These are phyloP conservation scores for Formica selysi DNA, from an alignment of 1,140 invertebrate genomes.

Conservation along the genomic window DNA sequence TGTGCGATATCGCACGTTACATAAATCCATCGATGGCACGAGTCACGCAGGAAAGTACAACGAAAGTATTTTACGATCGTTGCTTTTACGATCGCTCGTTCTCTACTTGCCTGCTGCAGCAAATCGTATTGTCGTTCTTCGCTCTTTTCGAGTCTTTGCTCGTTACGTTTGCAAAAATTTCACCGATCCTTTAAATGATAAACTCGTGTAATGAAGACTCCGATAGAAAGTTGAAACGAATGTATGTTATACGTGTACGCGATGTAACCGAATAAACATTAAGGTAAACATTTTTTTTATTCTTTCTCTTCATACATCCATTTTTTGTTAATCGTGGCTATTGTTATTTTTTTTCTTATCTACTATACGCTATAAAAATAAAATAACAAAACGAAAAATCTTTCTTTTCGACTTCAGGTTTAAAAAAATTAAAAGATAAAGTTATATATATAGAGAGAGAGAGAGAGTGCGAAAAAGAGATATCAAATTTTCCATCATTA, in stretches of 20 bases:
- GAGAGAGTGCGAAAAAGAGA: no score
- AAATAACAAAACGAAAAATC: neutral
- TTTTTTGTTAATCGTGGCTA: neutral
- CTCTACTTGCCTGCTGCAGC: neutral
- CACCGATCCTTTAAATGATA: constrained; percentile 6
- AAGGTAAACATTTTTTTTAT: neutral
- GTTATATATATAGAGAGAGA: neutral
- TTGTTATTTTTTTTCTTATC: neutral
- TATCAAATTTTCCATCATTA: neutral
- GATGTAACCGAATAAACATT: neutral
- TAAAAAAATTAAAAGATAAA: neutral
- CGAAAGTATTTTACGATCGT: constrained; percentile 35
- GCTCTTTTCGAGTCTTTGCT: neutral
- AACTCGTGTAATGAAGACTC: neutral
- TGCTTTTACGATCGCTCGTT: neutral
- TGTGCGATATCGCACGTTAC: neutral
- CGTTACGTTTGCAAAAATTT: constrained; percentile 26
- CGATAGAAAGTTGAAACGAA: constrained; percentile 19
- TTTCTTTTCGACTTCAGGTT: neutral
- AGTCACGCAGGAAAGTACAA: constrained; percentile 22
- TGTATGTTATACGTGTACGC: neutral
- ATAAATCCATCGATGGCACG: constrained; percentile 24
- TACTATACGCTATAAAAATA: neutral
- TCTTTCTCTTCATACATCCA: neutral
- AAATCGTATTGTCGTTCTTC: neutral